Evolutionary conservation across 64 coral and sea anemone genomes (phyloP).

Genomic region (Hydrozoanthus tunicans): DNA sequence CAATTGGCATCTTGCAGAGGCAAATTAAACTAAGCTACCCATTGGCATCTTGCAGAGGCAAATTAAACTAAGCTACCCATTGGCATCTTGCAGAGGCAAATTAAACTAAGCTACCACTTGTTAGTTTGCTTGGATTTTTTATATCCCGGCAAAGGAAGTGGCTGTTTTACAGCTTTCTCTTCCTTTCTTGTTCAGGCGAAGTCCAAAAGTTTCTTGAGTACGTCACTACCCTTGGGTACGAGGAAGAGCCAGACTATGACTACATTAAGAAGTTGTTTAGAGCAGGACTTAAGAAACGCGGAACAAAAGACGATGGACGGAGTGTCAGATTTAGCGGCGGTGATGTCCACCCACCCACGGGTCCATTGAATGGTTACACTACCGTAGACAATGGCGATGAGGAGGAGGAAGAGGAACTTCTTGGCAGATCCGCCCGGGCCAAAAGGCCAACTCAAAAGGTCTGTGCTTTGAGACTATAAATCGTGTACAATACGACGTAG

Average conservation of each 20-base stretch:
- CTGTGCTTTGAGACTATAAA: not conserved
- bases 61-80: too few relatives aligned
- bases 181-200: constrained; percentile 56
- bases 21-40: too few relatives aligned
- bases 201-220: constrained; percentile 84
- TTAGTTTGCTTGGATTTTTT: too few relatives aligned
- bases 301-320: constrained; percentile 77
- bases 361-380: constrained; percentile 7
- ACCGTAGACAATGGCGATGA: not conserved
- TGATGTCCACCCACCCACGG: not conserved
- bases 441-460: constrained; percentile 37
- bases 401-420: not conserved
- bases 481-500: too few relatives aligned
- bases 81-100: too few relatives aligned
- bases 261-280: constrained; percentile 77
- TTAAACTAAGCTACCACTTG: too few relatives aligned
- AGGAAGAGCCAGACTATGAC: constrained; percentile 81
- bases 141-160: too few relatives aligned
- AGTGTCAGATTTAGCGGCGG: constrained; percentile 69
- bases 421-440: not conserved
- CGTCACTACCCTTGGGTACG: constrained; percentile 69
- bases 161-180: not conserved
- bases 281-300: constrained; percentile 84
- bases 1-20: too few relatives aligned
- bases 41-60: too few relatives aligned